Conservation (phyloP, 2,888 invertebrate species). For the Ectemnius lituratus region DNA sequence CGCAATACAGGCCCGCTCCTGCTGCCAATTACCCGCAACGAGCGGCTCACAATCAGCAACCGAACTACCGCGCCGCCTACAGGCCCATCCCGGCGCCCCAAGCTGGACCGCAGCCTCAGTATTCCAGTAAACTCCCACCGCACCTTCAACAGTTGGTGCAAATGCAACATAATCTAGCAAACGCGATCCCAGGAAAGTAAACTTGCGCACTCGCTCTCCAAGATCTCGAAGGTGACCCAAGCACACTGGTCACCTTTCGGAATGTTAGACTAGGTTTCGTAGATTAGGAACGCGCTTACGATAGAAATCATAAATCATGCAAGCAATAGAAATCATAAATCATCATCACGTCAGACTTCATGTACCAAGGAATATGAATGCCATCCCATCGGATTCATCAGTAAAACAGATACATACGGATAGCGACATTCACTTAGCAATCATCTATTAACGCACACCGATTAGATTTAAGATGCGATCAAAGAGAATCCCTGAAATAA, state of each 20-base stretch:
- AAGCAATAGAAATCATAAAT: too few species aligned
- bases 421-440: too few species aligned
- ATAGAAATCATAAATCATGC: too few species aligned
- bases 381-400: too few species aligned
- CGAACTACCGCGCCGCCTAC: constrained; percentile 28
- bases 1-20: constrained; percentile 29
- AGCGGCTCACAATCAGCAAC: constrained; percentile 8
- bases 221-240: neutral
- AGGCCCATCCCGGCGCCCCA: constrained; percentile 18
- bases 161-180: constrained; percentile 41
- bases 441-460: too few species aligned
- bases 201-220: neutral
- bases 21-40: constrained; percentile 20
- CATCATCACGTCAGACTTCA: too few species aligned
- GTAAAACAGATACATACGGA: too few species aligned
- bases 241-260: neutral
- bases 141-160: constrained; percentile 61
- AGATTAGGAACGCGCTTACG: neutral
- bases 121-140: constrained; percentile 58
- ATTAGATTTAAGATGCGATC: too few species aligned
- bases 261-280: too few species aligned
- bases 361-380: too few species aligned
- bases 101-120: constrained; percentile 40
- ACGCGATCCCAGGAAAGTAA: constrained; percentile 20
- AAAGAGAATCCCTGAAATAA: too few species aligned